Evolutionary conservation across 2,888 invertebrate genomes (phyloP).

Genomic region (Trissolcus brochymenae): DNA sequence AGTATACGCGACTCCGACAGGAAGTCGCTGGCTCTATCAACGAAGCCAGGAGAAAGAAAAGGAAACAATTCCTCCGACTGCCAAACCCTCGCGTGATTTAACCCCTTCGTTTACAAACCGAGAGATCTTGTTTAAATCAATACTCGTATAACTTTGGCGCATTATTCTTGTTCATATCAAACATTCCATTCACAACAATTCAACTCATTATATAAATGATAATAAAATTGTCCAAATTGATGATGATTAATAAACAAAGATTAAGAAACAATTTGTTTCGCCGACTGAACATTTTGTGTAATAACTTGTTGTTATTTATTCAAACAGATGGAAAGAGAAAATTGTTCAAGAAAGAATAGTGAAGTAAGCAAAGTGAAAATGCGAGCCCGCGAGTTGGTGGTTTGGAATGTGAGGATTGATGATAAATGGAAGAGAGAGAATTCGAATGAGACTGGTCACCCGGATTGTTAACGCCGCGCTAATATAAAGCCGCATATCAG

Average conservation of each 20-base stretch:
- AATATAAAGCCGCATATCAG: constrained; percentile 75
- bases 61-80: constrained; percentile 41
- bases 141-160: too few species aligned
- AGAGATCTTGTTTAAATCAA: constrained; percentile 1
- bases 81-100: constrained; percentile 35
- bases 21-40: constrained; percentile 46
- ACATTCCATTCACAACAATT: too few species aligned
- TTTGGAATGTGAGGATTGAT: constrained; percentile 27
- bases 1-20: constrained; percentile 47
- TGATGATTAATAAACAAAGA: too few species aligned
- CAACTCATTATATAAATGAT: too few species aligned
- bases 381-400: too few species aligned
- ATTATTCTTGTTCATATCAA: too few species aligned
- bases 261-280: neutral
- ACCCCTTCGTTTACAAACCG: constrained; percentile 24
- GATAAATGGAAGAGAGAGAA: constrained; percentile 23
- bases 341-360: neutral
- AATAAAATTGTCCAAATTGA: too few species aligned
- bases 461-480: constrained; percentile 66
- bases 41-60: constrained; percentile 44
- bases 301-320: too few species aligned
- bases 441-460: constrained; percentile 53
- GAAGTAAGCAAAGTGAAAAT: too few species aligned
- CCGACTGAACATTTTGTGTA: too few species aligned
- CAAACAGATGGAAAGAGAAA: too few species aligned